Evolutionary conservation across 2,888 invertebrate species (phyloP).

Genomic region (Leucania comma): DNA sequence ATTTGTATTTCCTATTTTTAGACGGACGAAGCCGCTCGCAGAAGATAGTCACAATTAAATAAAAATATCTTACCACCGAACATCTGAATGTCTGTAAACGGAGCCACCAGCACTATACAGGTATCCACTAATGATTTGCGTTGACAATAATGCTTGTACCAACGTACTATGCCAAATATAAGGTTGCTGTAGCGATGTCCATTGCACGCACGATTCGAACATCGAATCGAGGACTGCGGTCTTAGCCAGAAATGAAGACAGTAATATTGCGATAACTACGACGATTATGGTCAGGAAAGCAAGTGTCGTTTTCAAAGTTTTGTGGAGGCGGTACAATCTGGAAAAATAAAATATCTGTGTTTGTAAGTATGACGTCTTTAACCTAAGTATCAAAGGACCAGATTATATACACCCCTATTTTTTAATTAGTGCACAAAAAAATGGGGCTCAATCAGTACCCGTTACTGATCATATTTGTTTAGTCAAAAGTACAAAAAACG

Average conservation of each 20-base stretch:
- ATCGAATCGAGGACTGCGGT: conserved; percentile 75
- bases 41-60: background rate
- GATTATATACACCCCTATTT: too few relatives aligned
- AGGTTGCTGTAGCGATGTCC: conserved; percentile 80
- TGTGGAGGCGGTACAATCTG: conserved; percentile 88
- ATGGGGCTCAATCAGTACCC: too few relatives aligned
- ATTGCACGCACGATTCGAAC: conserved; percentile 84
- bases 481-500: too few relatives aligned
- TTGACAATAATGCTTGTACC: conserved; percentile 92
- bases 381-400: background rate
- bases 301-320: conserved; percentile 86
- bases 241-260: conserved; percentile 82
- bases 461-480: too few relatives aligned
- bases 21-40: background rate
- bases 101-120: conserved; percentile 92
- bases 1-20: too few relatives aligned
- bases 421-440: too few relatives aligned
- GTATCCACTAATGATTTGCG: conserved; percentile 92
- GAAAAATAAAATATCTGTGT: conserved; percentile 62
- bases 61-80: conserved; percentile 90
- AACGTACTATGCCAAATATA: conserved; percentile 92
- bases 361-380: background rate
- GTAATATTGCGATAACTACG: conserved; percentile 78
- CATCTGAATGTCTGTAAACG: conserved; percentile 92
- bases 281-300: conserved; percentile 79